A percentile compares a stretch with the other conserved stretches of the same genome.
Conservation (phyloP, 2,797 vertebrate species). For the Acanthornis magna region DNA sequence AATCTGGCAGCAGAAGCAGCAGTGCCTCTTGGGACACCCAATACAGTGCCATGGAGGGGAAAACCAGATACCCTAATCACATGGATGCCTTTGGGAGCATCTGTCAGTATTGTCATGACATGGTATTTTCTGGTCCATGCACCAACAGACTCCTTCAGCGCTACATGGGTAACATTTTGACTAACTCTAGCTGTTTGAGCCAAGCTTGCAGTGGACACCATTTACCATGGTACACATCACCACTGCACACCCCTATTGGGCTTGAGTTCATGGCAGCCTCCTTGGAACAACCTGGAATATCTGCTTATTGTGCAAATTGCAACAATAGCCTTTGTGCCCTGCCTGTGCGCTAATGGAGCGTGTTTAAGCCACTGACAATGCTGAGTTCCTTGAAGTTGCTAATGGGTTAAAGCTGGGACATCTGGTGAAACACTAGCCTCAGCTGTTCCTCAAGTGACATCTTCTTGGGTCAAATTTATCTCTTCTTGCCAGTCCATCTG, state of each 20-base stretch:
- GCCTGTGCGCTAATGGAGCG: not conserved
- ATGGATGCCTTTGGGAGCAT: not conserved
- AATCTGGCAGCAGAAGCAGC: not conserved
- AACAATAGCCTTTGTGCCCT: conserved; percentile 4
- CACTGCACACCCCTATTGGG: not conserved
- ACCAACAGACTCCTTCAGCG: not conserved
- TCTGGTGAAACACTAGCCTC: conserved; percentile 91
- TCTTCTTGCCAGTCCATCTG: conserved; percentile 85
- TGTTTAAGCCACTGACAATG: conserved; percentile 11
- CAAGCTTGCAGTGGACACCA: not conserved
- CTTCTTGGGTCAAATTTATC: conserved; percentile 87
- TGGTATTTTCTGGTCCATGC: not conserved
- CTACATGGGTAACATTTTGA: not conserved
- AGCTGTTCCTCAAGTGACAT: conserved; percentile 89
- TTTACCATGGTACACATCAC: not conserved
- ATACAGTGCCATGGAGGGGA: not conserved
- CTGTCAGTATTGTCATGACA: not conserved
- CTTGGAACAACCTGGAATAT: not conserved
- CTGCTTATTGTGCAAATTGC: not conserved
- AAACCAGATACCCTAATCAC: not conserved
- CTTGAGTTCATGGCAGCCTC: not conserved
- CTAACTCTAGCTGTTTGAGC: not conserved
- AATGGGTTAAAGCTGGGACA: conserved; percentile 84
- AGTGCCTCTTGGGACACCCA: not conserved
- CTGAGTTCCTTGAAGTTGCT: conserved; percentile 64